Percentiles rank a stretch among this genome's conserved stretches.
Evolutionary conservation across 1,140 invertebrate species (phyloP).

Genomic region (Drosophila tristis): DNA sequence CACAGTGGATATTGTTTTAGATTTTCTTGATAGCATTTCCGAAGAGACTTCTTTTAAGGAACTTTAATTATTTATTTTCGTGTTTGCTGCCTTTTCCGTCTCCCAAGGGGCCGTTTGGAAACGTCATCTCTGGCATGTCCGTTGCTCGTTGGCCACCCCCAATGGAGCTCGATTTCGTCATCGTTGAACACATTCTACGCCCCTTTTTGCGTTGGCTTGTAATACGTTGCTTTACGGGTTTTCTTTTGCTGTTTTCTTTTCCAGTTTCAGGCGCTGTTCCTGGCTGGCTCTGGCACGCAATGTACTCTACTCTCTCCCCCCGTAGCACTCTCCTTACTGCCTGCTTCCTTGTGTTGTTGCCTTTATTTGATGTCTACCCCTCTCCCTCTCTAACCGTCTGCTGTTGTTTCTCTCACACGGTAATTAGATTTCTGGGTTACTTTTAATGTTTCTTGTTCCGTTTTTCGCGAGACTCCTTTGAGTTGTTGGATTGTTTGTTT

Average conservation of each 20-base stretch:
- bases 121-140: slow-evolving; percentile 56
- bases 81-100: neutral
- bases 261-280: slow-evolving; percentile 7
- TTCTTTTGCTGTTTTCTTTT: slow-evolving; percentile 19
- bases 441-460: slow-evolving; percentile 44
- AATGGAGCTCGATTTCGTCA: slow-evolving; percentile 68
- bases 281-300: slow-evolving; percentile 38
- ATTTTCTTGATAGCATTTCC: no score
- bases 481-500: slow-evolving; percentile 51
- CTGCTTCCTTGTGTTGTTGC: slow-evolving; percentile 19
- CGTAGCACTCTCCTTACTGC: slow-evolving; percentile 17
- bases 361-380: slow-evolving; percentile 9
- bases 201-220: slow-evolving; percentile 37
- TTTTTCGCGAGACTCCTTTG: slow-evolving; percentile 56
- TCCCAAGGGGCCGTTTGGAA: slow-evolving; percentile 2
- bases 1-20: no score
- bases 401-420: slow-evolving; percentile 55
- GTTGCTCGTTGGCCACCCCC: slow-evolving; percentile 1
- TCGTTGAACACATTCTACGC: slow-evolving; percentile 58
- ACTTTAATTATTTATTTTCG: slow-evolving; percentile 33
- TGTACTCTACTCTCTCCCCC: slow-evolving; percentile 3
- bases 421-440: slow-evolving; percentile 82
- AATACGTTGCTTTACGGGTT: slow-evolving; percentile 1
- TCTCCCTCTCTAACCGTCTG: neutral
- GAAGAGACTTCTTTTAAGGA: slow-evolving; percentile 5